Base-by-base conservation (phyloP, 1,140 invertebrate genomes). In the Ectropis grisescens region DNA sequence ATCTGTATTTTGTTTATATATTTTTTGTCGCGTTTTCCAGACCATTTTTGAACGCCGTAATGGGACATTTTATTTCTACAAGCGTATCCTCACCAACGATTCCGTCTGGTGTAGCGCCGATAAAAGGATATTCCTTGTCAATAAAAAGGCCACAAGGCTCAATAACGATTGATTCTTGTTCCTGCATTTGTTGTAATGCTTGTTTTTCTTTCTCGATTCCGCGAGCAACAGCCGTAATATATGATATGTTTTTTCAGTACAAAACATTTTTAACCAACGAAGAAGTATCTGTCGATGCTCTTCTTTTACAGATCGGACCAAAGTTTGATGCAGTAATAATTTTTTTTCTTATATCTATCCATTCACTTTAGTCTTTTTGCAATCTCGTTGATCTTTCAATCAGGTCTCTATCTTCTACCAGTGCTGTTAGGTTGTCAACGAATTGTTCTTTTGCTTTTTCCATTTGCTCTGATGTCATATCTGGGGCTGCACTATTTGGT, bases 191-290 rank as follows among this genome's bases (percentile, higher is more conserved):
- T 24, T 52, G 14, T 23, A 46, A 55, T 2, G 58, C 66, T 2
- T 35, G 41, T 5, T 39, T 4, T 45, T 80, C 64, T 16, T 67
- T 50, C 23, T 53, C 40, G 4, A 37, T 36, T 5, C 69, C 70
- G 43, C 53, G 64, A 26, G 34, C 10, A 11, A 46, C 36, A 13
- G 57, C 45, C 3, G 47, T 34, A 3, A 22, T 11, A 23, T 47
- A 33, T 22, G 31, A 27, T 27, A 49, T 22, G 10, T 47, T 33
- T 30, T 25, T 37, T 34, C 33, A 28, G 29, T 34, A 48, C 9
- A 48, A 27, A 9, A 48, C 19, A 35, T 38, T 44, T 48, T 48
- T 27, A 13, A 48, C 36, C 22, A 44, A 29, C 1, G 14, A 12
- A 6, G 38, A 34, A 8, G 16, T 19, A 19, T 16, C 25, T 41